Conservation (phyloP, 1,140 invertebrate genomes). For the Cylas formicarius region DNA sequence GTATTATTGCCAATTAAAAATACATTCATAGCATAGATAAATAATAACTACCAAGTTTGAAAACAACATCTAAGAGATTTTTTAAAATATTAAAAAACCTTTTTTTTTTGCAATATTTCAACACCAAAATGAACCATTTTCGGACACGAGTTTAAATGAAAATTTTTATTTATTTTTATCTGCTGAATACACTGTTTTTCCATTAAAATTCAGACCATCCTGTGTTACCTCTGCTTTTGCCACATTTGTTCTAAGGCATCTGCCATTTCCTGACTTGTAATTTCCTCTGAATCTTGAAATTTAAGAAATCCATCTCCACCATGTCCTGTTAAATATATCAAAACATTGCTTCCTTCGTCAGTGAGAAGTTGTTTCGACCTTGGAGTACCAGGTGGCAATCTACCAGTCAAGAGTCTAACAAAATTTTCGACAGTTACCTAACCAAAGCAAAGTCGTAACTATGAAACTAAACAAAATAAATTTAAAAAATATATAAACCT, state of each 20-base stretch:
- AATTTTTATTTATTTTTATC: no score
- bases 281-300: slow-evolving; percentile 99
- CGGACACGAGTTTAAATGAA: no score
- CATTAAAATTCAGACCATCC: no score
- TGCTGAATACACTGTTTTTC: no score
- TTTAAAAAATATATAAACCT: slow-evolving; percentile 51
- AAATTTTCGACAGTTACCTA: slow-evolving; percentile 97
- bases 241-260: slow-evolving; percentile 99
- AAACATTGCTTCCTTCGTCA: slow-evolving; percentile 94
- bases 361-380: slow-evolving; percentile 92
- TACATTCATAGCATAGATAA: no score
- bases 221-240: slow-evolving; percentile 80
- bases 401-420: slow-evolving; percentile 88
- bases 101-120: no score
- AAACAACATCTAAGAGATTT: no score
- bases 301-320: slow-evolving; percentile 99
- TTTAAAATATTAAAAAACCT: background rate
- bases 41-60: no score
- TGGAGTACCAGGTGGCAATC: slow-evolving; percentile 84
- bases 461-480: slow-evolving; percentile 1
- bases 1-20: no score
- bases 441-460: slow-evolving; percentile 12
- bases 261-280: slow-evolving; percentile 96
- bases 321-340: slow-evolving; percentile 96
- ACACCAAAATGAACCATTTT: no score